Base-by-base conservation (phyloP, 1,140 invertebrate species). In the Philotrypesis tridentata region DNA sequence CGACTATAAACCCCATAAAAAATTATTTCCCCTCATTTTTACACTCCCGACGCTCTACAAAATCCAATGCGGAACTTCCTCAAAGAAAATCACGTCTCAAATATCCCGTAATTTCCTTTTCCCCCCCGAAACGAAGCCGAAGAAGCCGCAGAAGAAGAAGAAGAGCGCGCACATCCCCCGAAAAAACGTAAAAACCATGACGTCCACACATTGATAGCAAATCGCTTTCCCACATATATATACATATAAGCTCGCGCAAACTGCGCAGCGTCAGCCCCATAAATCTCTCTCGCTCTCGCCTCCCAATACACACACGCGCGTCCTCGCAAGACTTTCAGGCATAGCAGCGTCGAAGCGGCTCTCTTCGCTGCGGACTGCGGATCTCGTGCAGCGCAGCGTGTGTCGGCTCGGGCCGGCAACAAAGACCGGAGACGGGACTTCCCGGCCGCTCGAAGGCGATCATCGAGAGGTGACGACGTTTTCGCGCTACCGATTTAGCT, bases 401-500 rank as follows among this genome's bases (percentile, higher is more conserved):
- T 25, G 67, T 9, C 29, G 67, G 67, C 61, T 65, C 61, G 25
- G n/a, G 9, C 23, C 6, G 25, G 3, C 27, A 25, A 65, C 61
- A 65, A 65, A 65, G n/a, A 9, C 23, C 25, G 27, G 27, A n/a
- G n/a, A 21, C 67, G 21, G 1, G 31, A 25, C 67, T 55, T 55
- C 29, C 27, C 25, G 63, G 25, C 25, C 9, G 61, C 25, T 17
- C n/a, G 67, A 71, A 71, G 23, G 8, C 43, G 71, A 60, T 73
- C 71, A 73, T 60, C 12, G 43, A 48, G 23, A 73, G 71, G 71
- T 73, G 71, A 60, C 71, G 71, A 73, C 71, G 71, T 73, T 55
- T 73, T 73, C 71, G 71, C 71, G 71, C 71, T 73, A 73, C 71
- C 71, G 71, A 73, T 29, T 27, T 31, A 73, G 21, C 14, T n/a